These are phyloP conservation scores for Lasioglossum oenotherae DNA, from an alignment of 2,888 invertebrate species.

Conservation along the genomic window DNA sequence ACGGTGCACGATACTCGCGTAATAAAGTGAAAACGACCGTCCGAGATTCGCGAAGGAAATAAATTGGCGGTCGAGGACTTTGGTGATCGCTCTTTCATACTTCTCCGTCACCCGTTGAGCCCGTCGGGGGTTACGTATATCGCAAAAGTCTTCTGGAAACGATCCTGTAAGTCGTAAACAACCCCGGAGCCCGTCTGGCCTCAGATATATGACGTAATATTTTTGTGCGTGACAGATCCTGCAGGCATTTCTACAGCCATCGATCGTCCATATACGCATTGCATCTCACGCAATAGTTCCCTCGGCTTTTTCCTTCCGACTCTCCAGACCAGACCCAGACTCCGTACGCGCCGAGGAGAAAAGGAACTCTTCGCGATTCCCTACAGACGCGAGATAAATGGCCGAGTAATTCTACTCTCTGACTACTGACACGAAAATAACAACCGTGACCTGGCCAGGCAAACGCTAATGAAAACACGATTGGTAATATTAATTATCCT, in stretches of 20 bases:
- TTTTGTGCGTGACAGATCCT: constrained; percentile 81
- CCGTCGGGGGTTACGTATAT: constrained; percentile 69
- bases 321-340: constrained; percentile 6
- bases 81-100: constrained; percentile 67
- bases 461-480: neutral
- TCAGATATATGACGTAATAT: constrained; percentile 81
- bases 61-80: constrained; percentile 65
- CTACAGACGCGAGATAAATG: constrained; percentile 33
- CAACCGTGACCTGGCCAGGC: neutral
- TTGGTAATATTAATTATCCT: neutral
- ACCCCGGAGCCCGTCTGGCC: constrained; percentile 77
- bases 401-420: constrained; percentile 4
- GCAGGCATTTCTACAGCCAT: constrained; percentile 75
- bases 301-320: constrained; percentile 20
- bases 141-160: constrained; percentile 79
- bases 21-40: constrained; percentile 72
- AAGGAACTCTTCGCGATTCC: neutral
- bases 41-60: constrained; percentile 68
- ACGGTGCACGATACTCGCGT: constrained; percentile 63
- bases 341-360: neutral
- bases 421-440: neutral
- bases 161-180: constrained; percentile 81
- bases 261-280: constrained; percentile 76
- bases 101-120: constrained; percentile 72
- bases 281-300: constrained; percentile 63